Base-by-base conservation (phyloP, 2,113 vertebrate genomes). In the Pseudonaja textilis region DNA sequence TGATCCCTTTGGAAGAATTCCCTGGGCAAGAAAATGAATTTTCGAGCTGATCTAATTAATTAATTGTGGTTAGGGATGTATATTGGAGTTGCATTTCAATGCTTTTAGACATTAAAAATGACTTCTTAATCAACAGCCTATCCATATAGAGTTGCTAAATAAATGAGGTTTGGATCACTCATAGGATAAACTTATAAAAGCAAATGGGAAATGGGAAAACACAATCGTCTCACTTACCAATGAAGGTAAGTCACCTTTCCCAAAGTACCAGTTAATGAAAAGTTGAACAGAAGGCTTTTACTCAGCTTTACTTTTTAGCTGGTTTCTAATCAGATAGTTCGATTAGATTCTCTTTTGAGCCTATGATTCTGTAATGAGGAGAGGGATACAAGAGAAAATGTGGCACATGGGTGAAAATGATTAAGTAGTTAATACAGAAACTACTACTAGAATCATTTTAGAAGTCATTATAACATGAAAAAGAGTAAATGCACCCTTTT, bases 361-460 rank as follows among this genome's bases (percentile, higher is more conserved):
- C 47, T 64, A 86, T 90, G 39, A 50, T 59, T 85, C 54, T 85
- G 26, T 57, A 86, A 90, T 52, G 47, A 55, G 56, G 74, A 93
- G 61, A 50, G 88, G 34, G 22, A 85, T 57, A 90, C 88, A 90
- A 90, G n/a, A 89, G 50, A 81, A 56, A 39, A 4, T 86, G 20
- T 47, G 86, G 18, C n/a, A 89, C 54, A 50, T 25, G 34, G 9
- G n/a, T 87, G 56, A 25, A 90, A 93, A 47, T 86, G 45, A 89
- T 89, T 85, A 26, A 25, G 25, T 61, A 90, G 45, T 90, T 93
- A 93, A 87, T 86, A 87, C 5, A 90, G 55, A 90, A 93, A 42
- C n/a, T 39, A 50, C 88, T 86, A 54, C 59, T 85, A 22, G 56
- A 89, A 50, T 61, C 23, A 54, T 93, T 90, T 93, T 86, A 54